Evolutionary conservation across 2,888 invertebrate species (phyloP).

Genomic region (Megaustenia siamemsis): DNA sequence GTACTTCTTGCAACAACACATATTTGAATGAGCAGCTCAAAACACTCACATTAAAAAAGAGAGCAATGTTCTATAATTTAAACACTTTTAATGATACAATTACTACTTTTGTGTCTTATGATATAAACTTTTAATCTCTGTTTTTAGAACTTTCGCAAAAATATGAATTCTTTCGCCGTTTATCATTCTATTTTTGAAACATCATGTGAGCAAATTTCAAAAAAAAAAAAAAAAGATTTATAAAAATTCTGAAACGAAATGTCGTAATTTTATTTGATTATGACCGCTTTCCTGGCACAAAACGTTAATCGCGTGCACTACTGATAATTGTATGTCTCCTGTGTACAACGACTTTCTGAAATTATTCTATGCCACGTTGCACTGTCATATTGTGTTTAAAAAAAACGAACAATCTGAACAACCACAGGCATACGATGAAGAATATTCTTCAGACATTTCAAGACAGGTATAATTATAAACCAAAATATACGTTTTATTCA

Average conservation of each 20-base stretch:
- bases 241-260: not conserved
- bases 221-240: not conserved
- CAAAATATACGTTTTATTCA: not conserved
- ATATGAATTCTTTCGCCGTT: not conserved
- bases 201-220: slow-evolving; percentile 1
- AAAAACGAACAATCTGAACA: not conserved
- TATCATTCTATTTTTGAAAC: not conserved
- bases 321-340: slow-evolving; percentile 5
- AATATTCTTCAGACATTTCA: not conserved
- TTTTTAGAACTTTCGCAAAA: not conserved
- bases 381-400: not conserved
- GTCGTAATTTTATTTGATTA: not conserved
- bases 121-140: not conserved
- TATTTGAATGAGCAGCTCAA: no score
- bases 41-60: no score
- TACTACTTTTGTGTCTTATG: no score
- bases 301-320: not conserved
- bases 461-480: not conserved
- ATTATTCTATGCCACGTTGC: slow-evolving; percentile 17
- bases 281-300: not conserved
- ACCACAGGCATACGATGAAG: no score
- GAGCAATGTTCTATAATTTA: no score
- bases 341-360: slow-evolving; percentile 1
- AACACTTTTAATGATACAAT: no score
- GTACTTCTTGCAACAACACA: no score